Percentiles rank a stretch among this genome's conserved stretches.
These are phyloP conservation scores for Botia almorhae DNA, from an alignment of 2,797 vertebrate species.

Conservation along the genomic window DNA sequence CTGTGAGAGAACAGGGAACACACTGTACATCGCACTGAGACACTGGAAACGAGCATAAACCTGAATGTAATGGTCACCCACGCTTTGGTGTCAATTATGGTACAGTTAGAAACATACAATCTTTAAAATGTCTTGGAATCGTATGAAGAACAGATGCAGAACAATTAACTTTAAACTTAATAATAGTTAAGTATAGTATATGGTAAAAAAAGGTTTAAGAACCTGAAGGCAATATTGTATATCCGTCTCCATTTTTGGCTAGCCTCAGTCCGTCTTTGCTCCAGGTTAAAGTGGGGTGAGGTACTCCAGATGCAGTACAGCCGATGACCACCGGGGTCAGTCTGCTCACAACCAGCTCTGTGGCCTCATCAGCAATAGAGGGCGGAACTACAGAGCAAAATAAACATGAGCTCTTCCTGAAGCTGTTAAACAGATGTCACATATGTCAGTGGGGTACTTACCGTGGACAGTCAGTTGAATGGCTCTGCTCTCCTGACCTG, in stretches of 20 bases:
- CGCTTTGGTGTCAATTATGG: too few species aligned
- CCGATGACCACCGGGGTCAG: conserved; percentile 85
- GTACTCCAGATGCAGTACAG: conserved; percentile 89
- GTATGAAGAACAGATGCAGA: neutral
- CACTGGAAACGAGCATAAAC: too few species aligned
- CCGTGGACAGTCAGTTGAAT: conserved; percentile 89
- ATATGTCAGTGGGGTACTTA: conserved; percentile 63
- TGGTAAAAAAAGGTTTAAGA: conserved; percentile 29
- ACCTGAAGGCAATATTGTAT: conserved; percentile 89
- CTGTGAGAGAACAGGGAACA: conserved; percentile 66
- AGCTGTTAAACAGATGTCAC: neutral
- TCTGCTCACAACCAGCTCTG: conserved; percentile 86
- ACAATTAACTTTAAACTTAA: neutral
- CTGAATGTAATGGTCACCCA: too few species aligned
- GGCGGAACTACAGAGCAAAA: conserved; percentile 84
- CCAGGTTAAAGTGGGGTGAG: conserved; percentile 87
- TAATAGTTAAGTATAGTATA: too few species aligned
- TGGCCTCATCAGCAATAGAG: conserved; percentile 91
- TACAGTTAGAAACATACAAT: too few species aligned
- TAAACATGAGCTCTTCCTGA: neutral
- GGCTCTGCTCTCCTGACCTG: conserved; percentile 84
- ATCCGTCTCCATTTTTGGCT: conserved; percentile 78
- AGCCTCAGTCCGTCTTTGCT: conserved; percentile 89
- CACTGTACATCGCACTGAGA: too few species aligned
- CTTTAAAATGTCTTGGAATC: too few species aligned